Conservation (phyloP, 2,113 vertebrate species). For the Rhea pennata region DNA sequence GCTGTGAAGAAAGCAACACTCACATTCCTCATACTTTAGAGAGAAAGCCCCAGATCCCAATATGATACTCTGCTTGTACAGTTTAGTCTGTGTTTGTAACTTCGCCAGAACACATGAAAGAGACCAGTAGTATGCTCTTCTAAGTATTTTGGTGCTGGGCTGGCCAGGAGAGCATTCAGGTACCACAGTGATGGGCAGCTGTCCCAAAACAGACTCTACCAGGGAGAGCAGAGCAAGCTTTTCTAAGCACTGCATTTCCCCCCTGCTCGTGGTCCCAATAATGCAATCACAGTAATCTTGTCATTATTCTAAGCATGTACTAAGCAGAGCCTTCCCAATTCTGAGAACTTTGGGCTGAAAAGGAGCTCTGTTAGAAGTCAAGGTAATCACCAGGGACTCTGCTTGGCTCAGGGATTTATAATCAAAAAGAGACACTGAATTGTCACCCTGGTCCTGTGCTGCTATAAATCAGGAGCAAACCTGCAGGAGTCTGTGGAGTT, state of each 20-base stretch:
- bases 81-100: neutral
- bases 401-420: neutral
- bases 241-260: neutral
- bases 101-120: neutral
- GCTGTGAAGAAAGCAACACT: neutral
- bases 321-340: neutral
- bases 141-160: neutral
- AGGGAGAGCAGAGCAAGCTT: neutral
- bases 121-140: fast-evolving
- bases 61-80: fast-evolving
- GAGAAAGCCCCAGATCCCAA: neutral
- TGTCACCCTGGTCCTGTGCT: neutral
- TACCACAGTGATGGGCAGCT: neutral
- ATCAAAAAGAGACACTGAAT: neutral
- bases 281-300: fast-evolving
- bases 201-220: neutral
- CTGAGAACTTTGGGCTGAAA: neutral
- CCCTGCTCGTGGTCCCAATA: neutral
- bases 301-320: fast-evolving
- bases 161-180: neutral
- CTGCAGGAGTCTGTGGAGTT: neutral
- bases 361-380: neutral
- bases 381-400: neutral
- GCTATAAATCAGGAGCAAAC: neutral
- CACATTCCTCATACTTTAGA: fast-evolving